Conservation (phyloP, 2,888 invertebrate species). For the Erpobdella octoculata region DNA sequence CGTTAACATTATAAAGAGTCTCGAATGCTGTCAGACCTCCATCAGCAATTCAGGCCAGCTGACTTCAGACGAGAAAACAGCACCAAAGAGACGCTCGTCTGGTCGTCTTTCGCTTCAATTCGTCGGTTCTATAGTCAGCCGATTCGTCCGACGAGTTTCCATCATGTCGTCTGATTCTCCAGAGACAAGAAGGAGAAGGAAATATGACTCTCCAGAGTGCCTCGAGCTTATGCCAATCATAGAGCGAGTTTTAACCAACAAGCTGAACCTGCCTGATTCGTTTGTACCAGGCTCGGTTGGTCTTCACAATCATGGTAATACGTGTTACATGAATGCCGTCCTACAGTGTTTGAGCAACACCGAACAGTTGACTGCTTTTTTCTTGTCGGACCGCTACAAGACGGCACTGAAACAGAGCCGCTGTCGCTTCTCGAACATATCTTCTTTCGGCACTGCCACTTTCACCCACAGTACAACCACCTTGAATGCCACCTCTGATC, state of each 20-base stretch:
- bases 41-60: not conserved
- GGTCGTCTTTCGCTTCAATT: not conserved
- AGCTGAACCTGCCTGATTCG: not conserved
- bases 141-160: constrained; percentile 6
- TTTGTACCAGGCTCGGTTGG: constrained; percentile 68
- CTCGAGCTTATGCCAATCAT: not conserved
- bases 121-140: not conserved
- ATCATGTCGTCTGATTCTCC: not conserved
- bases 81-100: not conserved
- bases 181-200: not conserved
- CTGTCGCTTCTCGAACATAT: not conserved
- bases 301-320: constrained; percentile 89
- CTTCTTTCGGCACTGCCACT: not conserved
- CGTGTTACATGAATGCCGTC: constrained; percentile 95
- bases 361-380: constrained; percentile 87
- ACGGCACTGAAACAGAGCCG: not conserved
- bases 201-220: not conserved
- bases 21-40: not conserved
- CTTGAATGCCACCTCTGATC: not conserved
- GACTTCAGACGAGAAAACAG: not conserved
- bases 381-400: constrained; percentile 86
- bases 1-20: not conserved
- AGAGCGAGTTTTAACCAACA: not conserved
- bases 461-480: not conserved
- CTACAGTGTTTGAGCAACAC: constrained; percentile 92